Evolutionary conservation across 2,888 invertebrate genomes (phyloP), one percentile per base, ranked within the genome.

Genomic region (Tipula confusa): DNA sequence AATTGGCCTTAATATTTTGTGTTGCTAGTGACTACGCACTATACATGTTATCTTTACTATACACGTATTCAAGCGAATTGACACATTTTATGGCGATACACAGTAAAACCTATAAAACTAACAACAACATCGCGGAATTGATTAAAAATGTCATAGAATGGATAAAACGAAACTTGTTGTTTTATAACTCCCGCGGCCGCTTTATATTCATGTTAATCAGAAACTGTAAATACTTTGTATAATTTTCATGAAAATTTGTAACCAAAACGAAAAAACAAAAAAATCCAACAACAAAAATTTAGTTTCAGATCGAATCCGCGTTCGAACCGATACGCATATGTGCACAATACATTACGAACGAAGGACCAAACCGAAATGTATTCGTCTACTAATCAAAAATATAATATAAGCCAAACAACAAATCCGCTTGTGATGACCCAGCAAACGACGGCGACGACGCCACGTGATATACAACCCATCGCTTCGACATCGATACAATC

Each of bases 331-430:
- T 6, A 9, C 64, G 2, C 24, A 24, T 43, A 43, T 64, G 64
- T 64, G 24, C 64, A 64, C 11, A 64, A 64, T 24, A 64, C 11
- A 24, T 24, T 9, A 24, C 28, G n/a, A 29, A 80, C 5, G 2
- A 64, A n/a, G 64, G 64, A 79, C 4, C 79, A 79, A 79, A 79
- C n/a, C 24, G 64, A 64, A 24, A 64, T 64, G 64, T 64, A 64
- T 80, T 80, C 80, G n/a, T 80, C 80, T 29, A n/a, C n/a, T n/a
- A 80, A 80, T 80, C 80, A 80, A 80, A 80, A 80, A 29, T 31
- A 80, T 80, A 80, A 80, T 80, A 29, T 80, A 80, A 80, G 31
- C 13, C 64, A 33, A 33, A 82, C 31, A 82, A 82, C 82, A 31
- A 82, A 82, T 82, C 18, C 33, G 31, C 33, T 29, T 33, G 31